Evolutionary conservation across 2,113 vertebrate genomes (phyloP).

Genomic region (Pituophis catenifer): DNA sequence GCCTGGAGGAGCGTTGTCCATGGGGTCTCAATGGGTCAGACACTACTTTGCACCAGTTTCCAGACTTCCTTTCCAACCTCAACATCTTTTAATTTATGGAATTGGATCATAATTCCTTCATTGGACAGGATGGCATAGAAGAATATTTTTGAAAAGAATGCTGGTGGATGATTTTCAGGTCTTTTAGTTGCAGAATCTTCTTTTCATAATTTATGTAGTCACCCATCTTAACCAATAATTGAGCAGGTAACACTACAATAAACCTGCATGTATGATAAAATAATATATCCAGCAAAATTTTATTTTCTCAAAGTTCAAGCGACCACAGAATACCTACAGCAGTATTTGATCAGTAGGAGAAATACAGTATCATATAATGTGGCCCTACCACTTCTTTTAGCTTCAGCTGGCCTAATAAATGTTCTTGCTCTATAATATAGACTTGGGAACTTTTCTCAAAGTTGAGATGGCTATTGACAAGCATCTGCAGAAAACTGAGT

Average conservation of each 20-base stretch:
- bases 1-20: too few species aligned
- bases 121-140: neutral
- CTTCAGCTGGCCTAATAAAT: neutral
- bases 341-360: neutral
- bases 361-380: neutral
- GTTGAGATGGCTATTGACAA: neutral
- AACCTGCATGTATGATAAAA: neutral
- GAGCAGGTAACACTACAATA: neutral
- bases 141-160: neutral
- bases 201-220: neutral
- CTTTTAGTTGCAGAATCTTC: neutral
- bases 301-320: neutral
- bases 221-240: neutral
- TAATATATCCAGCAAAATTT: neutral
- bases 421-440: neutral
- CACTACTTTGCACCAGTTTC: neutral
- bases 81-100: neutral
- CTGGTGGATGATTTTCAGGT: neutral
- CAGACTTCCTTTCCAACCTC: neutral
- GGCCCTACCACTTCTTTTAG: neutral
- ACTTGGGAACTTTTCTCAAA: neutral
- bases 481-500: neutral
- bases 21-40: too few species aligned
- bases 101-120: neutral
- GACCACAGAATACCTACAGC: neutral